Percentiles rank a stretch among this genome's conserved stretches.
Evolutionary conservation across 92 coral and sea anemone genomes (phyloP).

Genomic region (Epizoanthus stellaris): DNA sequence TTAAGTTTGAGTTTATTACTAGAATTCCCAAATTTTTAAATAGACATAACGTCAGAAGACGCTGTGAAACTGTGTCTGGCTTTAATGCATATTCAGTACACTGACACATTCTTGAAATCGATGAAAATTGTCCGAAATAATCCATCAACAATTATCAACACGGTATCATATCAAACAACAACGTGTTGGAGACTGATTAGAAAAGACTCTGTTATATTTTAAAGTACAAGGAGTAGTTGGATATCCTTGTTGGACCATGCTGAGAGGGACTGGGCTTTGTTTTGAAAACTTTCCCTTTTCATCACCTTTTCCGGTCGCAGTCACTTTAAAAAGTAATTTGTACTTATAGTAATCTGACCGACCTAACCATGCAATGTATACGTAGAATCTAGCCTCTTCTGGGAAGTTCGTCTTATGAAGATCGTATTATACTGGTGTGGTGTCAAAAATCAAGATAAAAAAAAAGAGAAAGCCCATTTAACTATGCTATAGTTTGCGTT

Average conservation of each 20-base stretch:
- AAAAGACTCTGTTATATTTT: too few relatives aligned
- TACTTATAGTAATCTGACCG: constrained; percentile 13
- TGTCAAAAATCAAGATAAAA: not conserved
- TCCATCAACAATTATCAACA: not conserved
- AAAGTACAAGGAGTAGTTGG: not conserved
- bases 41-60: not conserved
- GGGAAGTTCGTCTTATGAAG: too few relatives aligned
- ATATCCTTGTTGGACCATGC: not conserved
- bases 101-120: not conserved
- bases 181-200: not conserved
- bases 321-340: not conserved
- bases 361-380: not conserved
- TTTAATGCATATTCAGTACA: not conserved
- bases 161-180: not conserved
- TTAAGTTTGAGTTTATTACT: not conserved
- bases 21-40: not conserved
- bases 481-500: not conserved
- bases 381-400: constrained; percentile 1
- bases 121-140: constrained; percentile 3
- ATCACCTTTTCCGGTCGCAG: not conserved
- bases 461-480: not conserved
- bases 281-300: not conserved
- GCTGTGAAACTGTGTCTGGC: not conserved
- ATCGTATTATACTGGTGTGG: not conserved
- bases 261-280: not conserved